Evolutionary conservation across 1,140 invertebrate species (phyloP), one percentile per base, ranked within the genome.

Genomic region (Drosophila prosaltans): DNA sequence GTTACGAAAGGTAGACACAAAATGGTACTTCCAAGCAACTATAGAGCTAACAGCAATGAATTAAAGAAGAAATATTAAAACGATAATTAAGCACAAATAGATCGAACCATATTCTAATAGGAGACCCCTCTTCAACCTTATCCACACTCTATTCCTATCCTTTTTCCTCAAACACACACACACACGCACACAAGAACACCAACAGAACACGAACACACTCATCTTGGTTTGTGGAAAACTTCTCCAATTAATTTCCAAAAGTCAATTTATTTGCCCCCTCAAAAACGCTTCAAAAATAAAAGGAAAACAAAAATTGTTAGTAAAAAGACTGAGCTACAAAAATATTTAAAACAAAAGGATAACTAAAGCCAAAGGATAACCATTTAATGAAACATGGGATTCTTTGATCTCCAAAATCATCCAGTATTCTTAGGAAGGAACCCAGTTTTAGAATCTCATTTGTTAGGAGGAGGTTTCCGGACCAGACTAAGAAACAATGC

Each of bases 281-380:
- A n/a, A 36, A 11, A 58, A 36, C 9, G 45, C 24, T 51, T 72
- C 62, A 71, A 57, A 61, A 61, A 72, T 69, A 69, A 81, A 81
- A 70, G 60, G 72, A 69, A 72, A 77, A 77, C 28, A 30, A 59
- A 79, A 90, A 90, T 82, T 80, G 80, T 90, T 90, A 90, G 86
- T 90, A 90, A 90, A 85, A 90, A 90, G 86, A 90, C 86, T 90
- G 86, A 90, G 86, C 86, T 86, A 90, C 81, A 90, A 90, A 90
- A 78, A 78, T 81, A 69, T 62, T 68, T 60, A 66, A 77, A 80
- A 84, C 54, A 63, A 39, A 32, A 59, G 59, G 59, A 66, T 74
- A 59, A 60, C 54, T 55, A 69, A 58, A 75, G 32, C 54, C 65
- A 65, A 68, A 79, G 55, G 63, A 78, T 51, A 72, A 59, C 8